These are phyloP conservation scores for Chrysodeixis includens DNA, from an alignment of 2,888 invertebrate species.

Conservation along the genomic window DNA sequence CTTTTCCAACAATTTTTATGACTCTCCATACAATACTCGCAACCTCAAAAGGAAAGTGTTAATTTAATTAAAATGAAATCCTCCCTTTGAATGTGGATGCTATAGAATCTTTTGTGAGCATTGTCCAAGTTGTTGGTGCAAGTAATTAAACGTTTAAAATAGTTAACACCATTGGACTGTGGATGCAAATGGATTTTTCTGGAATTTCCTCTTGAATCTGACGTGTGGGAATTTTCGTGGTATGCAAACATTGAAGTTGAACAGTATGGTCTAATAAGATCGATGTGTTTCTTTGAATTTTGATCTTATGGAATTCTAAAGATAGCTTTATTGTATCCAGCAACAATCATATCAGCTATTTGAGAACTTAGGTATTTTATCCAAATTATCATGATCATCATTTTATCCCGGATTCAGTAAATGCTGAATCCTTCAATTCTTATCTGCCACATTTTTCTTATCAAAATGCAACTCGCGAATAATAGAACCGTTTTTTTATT, in stretches of 20 bases:
- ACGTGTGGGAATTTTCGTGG: not conserved
- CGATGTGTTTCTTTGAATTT: not conserved
- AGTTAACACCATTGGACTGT: conserved; percentile 29
- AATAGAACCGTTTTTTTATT: too few species aligned
- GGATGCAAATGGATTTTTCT: conserved; percentile 11
- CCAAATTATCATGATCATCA: too few species aligned
- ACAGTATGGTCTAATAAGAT: not conserved
- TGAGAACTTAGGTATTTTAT: too few species aligned
- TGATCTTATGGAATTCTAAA: not conserved
- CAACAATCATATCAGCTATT: too few species aligned
- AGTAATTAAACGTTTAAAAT: conserved; percentile 30
- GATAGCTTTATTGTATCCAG: too few species aligned
- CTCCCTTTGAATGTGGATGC: conserved; percentile 41
- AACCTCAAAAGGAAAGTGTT: conserved; percentile 68
- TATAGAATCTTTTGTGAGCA: conserved; percentile 40
- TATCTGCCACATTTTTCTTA: too few species aligned
- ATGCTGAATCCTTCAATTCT: too few species aligned
- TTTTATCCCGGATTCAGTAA: too few species aligned
- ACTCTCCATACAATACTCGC: conserved; percentile 15
- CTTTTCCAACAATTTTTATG: not conserved
- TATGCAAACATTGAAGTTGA: not conserved
- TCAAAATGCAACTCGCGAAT: too few species aligned
- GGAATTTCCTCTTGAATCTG: not conserved
- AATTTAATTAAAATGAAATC: conserved; percentile 75
- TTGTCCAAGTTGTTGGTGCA: conserved; percentile 32